Conservation (phyloP, 2,797 vertebrate genomes). For the Chrysolophus pictus region DNA sequence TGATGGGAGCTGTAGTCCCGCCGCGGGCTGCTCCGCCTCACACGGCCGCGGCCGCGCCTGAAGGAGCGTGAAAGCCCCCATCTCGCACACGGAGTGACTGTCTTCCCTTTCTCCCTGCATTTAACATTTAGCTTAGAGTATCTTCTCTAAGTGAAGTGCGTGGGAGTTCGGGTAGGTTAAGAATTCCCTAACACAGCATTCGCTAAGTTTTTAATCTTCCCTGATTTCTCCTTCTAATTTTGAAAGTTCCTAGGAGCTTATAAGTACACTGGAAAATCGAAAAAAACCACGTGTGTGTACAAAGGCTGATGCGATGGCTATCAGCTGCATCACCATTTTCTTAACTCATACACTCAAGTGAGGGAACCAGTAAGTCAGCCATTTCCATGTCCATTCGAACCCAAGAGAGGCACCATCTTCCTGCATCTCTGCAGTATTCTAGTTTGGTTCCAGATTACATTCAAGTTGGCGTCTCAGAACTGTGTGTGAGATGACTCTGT, state of each 20-base stretch:
- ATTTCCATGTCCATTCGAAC: too few species aligned
- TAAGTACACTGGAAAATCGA: too few species aligned
- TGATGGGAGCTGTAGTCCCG: slow-evolving; percentile 52
- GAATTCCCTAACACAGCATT: too few species aligned
- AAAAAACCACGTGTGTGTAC: too few species aligned
- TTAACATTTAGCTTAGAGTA: neutral
- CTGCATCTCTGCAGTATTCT: neutral
- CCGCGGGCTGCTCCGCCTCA: rapidly evolving
- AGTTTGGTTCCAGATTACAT: neutral
- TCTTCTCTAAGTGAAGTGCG: neutral
- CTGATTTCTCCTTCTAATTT: neutral
- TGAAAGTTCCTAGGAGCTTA: neutral
- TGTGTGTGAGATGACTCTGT: too few species aligned
- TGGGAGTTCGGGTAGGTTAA: too few species aligned
- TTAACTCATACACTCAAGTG: too few species aligned
- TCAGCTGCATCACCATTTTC: too few species aligned
- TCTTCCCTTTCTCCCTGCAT: neutral
- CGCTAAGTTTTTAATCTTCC: too few species aligned
- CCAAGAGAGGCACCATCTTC: too few species aligned
- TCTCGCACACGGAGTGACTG: rapidly evolving
- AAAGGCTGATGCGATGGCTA: too few species aligned
- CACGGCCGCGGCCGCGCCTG: rapidly evolving
- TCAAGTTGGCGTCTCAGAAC: neutral
- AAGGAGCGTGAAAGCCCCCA: rapidly evolving
- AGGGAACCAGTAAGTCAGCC: too few species aligned